phyloP scores from a whole-genome alignment of 2,888 invertebrate species.

The Deilephila porcellus region DNA sequence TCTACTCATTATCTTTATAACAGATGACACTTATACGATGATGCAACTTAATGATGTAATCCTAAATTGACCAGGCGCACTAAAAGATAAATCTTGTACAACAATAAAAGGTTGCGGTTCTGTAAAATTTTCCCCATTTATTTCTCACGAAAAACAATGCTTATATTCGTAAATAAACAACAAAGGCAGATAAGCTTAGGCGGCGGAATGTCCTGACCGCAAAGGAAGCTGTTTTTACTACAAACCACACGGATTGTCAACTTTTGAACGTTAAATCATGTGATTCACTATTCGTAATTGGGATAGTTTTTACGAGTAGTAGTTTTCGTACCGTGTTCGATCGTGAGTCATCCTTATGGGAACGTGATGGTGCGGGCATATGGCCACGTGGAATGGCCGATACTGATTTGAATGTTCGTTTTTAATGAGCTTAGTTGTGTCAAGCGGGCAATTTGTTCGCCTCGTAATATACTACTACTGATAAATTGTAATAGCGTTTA shows the following conservation, averaged over 20 bases:
- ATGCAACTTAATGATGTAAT: not conserved
- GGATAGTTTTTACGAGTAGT: conserved; percentile 66
- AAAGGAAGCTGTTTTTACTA: conserved; percentile 59
- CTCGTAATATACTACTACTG: conserved; percentile 12
- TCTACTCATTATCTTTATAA: too few relatives aligned
- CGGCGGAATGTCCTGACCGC: conserved; percentile 59
- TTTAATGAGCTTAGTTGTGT: conserved; percentile 38
- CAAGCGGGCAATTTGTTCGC: conserved; percentile 13
- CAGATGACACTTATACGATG: not conserved
- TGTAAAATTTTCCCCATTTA: not conserved
- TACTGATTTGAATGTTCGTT: conserved; percentile 39
- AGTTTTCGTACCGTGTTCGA: conserved; percentile 51
- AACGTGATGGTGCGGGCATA: conserved; percentile 33
- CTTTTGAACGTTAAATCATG: conserved; percentile 50
- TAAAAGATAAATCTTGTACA: too few relatives aligned
- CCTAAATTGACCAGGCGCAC: not conserved
- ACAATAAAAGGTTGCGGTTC: not conserved
- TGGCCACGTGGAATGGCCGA: conserved; percentile 39
- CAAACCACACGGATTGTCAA: conserved; percentile 39
- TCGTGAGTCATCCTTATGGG: conserved; percentile 42
- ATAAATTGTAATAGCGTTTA: conserved; percentile 13
- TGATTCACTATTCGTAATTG: conserved; percentile 70
- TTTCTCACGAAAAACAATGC: conserved; percentile 1
- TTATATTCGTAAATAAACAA: conserved; percentile 23
- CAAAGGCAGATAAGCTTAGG: conserved; percentile 31